A percentile compares a stretch with the other conserved stretches of the same genome.
Evolutionary conservation across 2,797 vertebrate genomes (phyloP).

Genomic region (Phylloscopus collybita): DNA sequence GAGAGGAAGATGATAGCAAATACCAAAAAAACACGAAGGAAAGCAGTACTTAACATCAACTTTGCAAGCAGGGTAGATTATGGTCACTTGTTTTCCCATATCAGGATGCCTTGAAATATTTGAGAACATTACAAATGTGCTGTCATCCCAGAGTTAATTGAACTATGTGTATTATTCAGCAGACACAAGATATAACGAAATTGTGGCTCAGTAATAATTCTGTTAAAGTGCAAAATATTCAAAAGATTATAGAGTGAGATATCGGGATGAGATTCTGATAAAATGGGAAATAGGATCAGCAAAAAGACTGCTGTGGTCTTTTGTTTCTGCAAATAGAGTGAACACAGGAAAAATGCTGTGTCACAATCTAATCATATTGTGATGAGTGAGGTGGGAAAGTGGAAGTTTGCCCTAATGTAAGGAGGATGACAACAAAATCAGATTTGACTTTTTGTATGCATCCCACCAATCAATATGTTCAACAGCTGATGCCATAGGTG

Average conservation of each 20-base stretch:
- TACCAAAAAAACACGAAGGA: background rate
- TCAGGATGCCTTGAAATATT: slow-evolving; percentile 16
- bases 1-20: background rate
- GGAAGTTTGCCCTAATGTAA: background rate
- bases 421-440: background rate
- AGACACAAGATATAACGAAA: slow-evolving; percentile 27
- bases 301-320: background rate
- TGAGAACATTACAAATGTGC: background rate
- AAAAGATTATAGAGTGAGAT: background rate
- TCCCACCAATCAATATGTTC: background rate
- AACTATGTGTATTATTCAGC: slow-evolving; percentile 16
- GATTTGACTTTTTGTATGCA: background rate
- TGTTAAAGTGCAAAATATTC: slow-evolving; percentile 18
- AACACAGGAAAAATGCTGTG: background rate
- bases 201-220: slow-evolving; percentile 17
- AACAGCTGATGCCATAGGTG: background rate
- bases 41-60: background rate
- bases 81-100: background rate
- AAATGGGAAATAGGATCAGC: background rate
- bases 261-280: background rate
- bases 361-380: background rate
- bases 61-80: background rate
- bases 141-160: slow-evolving; percentile 28
- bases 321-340: background rate
- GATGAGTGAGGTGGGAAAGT: background rate